Percentiles rank a stretch among this genome's conserved stretches.
Conservation (phyloP, 2,888 invertebrate genomes). For the Campopleginae sp. region DNA sequence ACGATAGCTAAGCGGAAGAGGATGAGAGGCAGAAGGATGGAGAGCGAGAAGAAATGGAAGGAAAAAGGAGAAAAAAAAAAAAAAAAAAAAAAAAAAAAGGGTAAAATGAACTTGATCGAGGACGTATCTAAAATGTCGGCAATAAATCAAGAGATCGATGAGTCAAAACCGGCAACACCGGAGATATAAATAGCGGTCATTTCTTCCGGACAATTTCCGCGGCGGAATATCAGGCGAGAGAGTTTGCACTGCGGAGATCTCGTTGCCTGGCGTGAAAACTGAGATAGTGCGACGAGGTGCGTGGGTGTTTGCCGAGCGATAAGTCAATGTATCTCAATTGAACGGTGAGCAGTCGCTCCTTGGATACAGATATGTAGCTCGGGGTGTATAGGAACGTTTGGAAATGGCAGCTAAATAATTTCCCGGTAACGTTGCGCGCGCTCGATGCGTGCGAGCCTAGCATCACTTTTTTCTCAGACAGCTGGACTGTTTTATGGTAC, state of each 20-base stretch:
- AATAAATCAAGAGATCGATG: constrained; percentile 51
- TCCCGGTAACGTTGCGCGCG: constrained; percentile 36
- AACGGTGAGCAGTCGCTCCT: constrained; percentile 51
- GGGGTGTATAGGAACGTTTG: neutral
- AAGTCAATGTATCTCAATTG: constrained; percentile 66
- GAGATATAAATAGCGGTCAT: constrained; percentile 42
- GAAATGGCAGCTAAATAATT: constrained; percentile 44
- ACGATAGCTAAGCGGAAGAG: no score
- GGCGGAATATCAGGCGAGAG: constrained; percentile 21
- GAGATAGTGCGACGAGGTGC: constrained; percentile 51
- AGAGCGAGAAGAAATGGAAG: no score
- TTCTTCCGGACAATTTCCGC: constrained; percentile 58
- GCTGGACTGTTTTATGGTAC: constrained; percentile 16
- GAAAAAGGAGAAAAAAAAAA: no score
- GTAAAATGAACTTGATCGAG: neutral
- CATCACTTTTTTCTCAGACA: constrained; percentile 5
- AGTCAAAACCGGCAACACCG: constrained; percentile 58
- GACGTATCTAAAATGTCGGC: neutral
- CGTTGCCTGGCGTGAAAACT: constrained; percentile 41
- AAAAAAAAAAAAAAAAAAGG: neutral
- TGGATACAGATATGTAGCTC: neutral
- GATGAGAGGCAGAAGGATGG: no score
- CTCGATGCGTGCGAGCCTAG: neutral
- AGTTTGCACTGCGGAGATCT: constrained; percentile 25
- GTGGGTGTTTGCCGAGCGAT: constrained; percentile 57